Evolutionary conservation across 2,888 invertebrate genomes (phyloP).

Genomic region (Oscheius sp.): DNA sequence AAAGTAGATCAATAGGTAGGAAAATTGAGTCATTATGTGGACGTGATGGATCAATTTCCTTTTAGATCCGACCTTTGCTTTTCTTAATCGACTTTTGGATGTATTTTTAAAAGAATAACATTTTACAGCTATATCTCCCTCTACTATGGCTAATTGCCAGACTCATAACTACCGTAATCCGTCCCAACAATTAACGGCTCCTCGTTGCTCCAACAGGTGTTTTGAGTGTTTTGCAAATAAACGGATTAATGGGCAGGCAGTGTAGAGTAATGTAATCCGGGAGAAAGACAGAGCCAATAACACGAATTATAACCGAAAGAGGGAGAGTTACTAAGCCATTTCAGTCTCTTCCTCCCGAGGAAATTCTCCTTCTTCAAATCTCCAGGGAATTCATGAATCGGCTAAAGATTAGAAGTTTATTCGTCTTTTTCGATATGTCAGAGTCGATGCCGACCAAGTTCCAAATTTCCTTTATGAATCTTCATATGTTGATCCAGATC

Average conservation of each 20-base stretch:
- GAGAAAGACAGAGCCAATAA: not conserved
- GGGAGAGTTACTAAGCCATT: not conserved
- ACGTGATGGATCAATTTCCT: no score
- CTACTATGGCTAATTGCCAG: not conserved
- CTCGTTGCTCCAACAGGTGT: conserved; percentile 22
- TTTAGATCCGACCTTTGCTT: no score
- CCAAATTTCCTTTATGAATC: conserved; percentile 29
- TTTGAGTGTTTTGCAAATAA: conserved; percentile 31
- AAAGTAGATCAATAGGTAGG: no score
- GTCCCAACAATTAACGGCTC: not conserved
- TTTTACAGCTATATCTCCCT: not conserved
- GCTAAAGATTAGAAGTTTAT: not conserved
- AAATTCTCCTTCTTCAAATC: no score
- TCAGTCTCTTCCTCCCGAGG: not conserved
- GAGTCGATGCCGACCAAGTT: conserved; percentile 13
- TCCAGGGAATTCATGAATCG: no score
- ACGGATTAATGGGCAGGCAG: conserved; percentile 26
- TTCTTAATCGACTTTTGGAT: no score
- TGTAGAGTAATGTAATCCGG: conserved; percentile 18
- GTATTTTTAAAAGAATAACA: no score
- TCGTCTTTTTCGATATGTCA: conserved; percentile 16
- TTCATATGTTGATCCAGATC: conserved; percentile 29
- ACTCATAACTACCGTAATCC: not conserved
- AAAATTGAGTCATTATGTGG: no score
- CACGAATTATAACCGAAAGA: no score